A percentile compares a stretch with the other conserved stretches of the same genome.
phyloP scores from a whole-genome alignment of 2,113 vertebrate genomes.

The Mirounga angustirostris region DNA sequence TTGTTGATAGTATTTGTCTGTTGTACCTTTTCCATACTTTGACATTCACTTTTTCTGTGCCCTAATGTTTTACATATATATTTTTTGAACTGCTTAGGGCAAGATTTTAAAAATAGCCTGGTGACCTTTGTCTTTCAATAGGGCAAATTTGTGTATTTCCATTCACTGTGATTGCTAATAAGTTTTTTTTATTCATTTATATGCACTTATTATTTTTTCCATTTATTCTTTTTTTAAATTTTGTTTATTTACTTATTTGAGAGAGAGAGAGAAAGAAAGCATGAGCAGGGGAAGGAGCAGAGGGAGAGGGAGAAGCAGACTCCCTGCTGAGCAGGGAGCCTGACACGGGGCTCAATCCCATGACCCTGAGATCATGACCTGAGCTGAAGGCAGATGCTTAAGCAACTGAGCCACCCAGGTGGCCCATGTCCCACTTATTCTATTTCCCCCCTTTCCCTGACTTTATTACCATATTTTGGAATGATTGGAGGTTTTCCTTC shows the following conservation, averaged over 20 bases:
- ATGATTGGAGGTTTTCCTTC: not conserved
- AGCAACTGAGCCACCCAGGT: no score
- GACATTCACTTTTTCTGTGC: not conserved
- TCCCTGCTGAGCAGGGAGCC: no score
- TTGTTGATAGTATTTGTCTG: not conserved
- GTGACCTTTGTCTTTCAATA: not conserved
- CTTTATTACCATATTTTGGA: not conserved
- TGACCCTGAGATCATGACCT: no score
- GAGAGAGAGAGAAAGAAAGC: no score
- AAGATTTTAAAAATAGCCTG: not conserved
- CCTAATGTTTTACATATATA: not conserved
- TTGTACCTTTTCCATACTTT: not conserved
- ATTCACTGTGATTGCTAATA: not conserved
- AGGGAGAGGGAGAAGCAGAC: no score
- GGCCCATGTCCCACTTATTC: not conserved
- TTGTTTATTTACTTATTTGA: no score
- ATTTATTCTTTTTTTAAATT: no score
- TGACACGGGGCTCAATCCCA: no score
- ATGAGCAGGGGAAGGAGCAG: no score
- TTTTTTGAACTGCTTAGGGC: not conserved
- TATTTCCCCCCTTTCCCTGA: not conserved
- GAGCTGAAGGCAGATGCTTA: no score
- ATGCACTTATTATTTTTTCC: not conserved
- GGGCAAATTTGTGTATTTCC: not conserved
- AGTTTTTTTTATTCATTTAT: not conserved